Evolutionary conservation across 1,140 invertebrate genomes (phyloP).

Genomic region (Solenopsis invicta): DNA sequence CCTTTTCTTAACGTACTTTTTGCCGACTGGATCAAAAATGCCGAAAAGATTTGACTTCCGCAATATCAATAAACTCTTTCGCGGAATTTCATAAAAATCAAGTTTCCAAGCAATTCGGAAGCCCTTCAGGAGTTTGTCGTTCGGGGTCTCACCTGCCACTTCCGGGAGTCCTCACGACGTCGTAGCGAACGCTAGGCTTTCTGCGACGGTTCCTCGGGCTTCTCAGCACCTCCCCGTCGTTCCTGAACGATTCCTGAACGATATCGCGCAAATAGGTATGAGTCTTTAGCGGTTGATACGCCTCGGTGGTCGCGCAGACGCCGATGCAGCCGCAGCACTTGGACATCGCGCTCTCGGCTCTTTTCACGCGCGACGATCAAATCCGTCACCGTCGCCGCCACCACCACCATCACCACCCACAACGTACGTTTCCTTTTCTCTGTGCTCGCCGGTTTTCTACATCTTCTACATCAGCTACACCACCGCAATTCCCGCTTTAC

Average conservation of each 20-base stretch:
- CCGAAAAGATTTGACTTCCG: too few species aligned
- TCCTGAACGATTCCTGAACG: constrained; percentile 44
- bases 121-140: not conserved
- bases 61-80: too few species aligned
- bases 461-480: not conserved
- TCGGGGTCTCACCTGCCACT: constrained; percentile 64
- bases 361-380: not conserved
- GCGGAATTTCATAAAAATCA: not conserved
- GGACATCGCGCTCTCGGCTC: constrained; percentile 64
- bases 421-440: too few species aligned
- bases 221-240: constrained; percentile 53
- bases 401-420: too few species aligned
- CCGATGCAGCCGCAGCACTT: constrained; percentile 78
- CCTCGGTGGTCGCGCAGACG: constrained; percentile 60
- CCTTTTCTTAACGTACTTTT: too few species aligned
- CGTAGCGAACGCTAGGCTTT: constrained; percentile 78
- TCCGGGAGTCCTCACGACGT: constrained; percentile 75
- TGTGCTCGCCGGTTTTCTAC: not conserved
- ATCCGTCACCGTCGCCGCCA: too few species aligned
- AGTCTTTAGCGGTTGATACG: constrained; percentile 76
- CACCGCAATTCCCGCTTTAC: constrained; percentile 4
- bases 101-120: not conserved
- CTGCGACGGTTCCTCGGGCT: constrained; percentile 76
- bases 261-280: constrained; percentile 34
- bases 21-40: too few species aligned